Evolutionary conservation across 37 sponge, comb jelly and placozoan genomes (phyloP).

Genomic region (Aplysina aerophoba): DNA sequence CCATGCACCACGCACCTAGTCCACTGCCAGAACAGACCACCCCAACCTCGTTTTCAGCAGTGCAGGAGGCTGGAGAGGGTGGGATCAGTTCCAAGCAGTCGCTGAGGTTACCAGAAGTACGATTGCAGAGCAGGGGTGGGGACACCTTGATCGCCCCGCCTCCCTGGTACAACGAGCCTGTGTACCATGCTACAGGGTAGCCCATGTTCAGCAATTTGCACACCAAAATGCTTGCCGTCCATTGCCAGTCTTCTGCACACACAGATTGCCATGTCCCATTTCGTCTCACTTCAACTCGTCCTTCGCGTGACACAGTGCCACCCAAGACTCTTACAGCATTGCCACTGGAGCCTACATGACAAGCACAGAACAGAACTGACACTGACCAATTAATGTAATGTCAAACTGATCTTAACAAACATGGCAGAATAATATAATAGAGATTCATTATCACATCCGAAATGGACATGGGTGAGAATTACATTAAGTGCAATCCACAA

Average conservation of each 20-base stretch:
- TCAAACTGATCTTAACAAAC: too few relatives aligned
- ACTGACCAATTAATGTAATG: too few relatives aligned
- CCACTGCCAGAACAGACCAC: background rate
- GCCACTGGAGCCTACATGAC: too few relatives aligned
- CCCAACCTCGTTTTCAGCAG: constrained; percentile 5
- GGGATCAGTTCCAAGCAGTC: constrained; percentile 10
- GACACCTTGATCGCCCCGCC: background rate
- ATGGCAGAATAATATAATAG: too few relatives aligned
- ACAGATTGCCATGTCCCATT: constrained; percentile 18
- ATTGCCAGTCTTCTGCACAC: background rate
- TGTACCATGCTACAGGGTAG: background rate
- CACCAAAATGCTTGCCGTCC: background rate
- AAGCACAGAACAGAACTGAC: too few relatives aligned
- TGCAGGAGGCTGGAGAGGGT: background rate
- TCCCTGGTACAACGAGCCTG: background rate
- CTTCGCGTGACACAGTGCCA: constrained; percentile 1
- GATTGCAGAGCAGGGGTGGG: constrained; percentile 7
- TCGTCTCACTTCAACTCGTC: constrained; percentile 19
- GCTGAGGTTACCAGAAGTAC: background rate
- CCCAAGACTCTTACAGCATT: too few relatives aligned
- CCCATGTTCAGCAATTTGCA: background rate
- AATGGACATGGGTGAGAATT: too few relatives aligned
- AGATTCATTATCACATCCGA: too few relatives aligned
- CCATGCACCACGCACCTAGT: background rate
- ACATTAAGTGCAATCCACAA: too few relatives aligned